Evolutionary conservation across 2,797 vertebrate species (phyloP).

Genomic region (Champsocephalus esox): DNA sequence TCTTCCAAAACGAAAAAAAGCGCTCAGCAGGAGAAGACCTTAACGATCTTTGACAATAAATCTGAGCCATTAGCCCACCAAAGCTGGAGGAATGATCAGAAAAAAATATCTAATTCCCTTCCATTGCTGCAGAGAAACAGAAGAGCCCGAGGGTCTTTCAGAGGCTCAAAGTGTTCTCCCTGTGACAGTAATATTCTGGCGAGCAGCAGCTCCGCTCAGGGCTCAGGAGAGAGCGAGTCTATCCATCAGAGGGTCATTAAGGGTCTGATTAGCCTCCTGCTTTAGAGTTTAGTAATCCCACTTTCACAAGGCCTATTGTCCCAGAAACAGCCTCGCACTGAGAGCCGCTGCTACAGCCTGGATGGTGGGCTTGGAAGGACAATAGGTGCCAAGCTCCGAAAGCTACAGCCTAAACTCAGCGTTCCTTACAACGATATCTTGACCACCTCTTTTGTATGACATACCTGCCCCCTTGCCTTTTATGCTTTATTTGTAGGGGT

Average conservation of each 20-base stretch:
- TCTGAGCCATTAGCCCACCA: conserved; percentile 11
- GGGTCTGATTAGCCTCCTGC: conserved; percentile 51
- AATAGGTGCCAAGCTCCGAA: conserved; percentile 20
- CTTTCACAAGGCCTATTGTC: conserved; percentile 50
- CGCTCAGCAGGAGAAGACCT: neutral
- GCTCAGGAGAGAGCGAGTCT: conserved; percentile 38
- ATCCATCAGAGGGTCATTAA: conserved; percentile 67
- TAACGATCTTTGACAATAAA: conserved; percentile 1
- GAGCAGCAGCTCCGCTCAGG: conserved; percentile 20
- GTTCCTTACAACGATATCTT: too few species aligned
- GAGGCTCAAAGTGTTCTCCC: conserved; percentile 43
- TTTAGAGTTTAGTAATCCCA: conserved; percentile 45
- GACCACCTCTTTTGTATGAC: too few species aligned
- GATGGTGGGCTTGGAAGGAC: conserved; percentile 11
- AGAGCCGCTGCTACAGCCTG: conserved; percentile 1
- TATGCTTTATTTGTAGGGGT: too few species aligned
- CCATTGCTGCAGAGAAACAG: conserved; percentile 24
- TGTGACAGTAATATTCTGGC: conserved; percentile 44
- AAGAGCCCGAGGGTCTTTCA: conserved; percentile 4
- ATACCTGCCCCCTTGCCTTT: too few species aligned
- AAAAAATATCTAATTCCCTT: conserved; percentile 29
- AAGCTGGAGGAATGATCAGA: conserved; percentile 19
- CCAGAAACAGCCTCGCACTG: conserved; percentile 11
- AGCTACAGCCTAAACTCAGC: neutral
- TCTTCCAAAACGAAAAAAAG: neutral